Percentiles rank a stretch among this genome's conserved stretches.
These are phyloP conservation scores for Phrynocephalus forsythii DNA, from an alignment of 2,797 vertebrate species.

Conservation along the genomic window DNA sequence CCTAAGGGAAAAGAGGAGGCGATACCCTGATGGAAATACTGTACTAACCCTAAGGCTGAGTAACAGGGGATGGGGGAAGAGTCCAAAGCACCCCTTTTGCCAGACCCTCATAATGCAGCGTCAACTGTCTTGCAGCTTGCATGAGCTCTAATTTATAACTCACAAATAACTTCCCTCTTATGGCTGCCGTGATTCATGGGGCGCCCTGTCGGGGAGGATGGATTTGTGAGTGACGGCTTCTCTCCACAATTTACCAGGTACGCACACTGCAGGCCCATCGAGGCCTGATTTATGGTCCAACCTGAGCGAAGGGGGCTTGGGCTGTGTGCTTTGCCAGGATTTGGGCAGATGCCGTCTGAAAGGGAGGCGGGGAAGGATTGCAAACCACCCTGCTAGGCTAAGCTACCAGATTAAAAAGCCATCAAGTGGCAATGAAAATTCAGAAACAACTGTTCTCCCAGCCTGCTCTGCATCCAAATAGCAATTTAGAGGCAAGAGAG, in stretches of 20 bases:
- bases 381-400: constrained; percentile 44
- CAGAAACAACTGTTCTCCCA: constrained; percentile 52
- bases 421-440: constrained; percentile 53
- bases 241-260: constrained; percentile 58
- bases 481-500: constrained; percentile 38
- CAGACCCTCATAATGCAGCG: constrained; percentile 6
- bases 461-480: constrained; percentile 51
- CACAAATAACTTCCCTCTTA: constrained; percentile 61
- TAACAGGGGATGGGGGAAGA: background rate
- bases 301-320: constrained; percentile 26
- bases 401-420: constrained; percentile 52
- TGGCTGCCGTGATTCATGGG: constrained; percentile 57
- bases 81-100: background rate
- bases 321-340: constrained; percentile 22
- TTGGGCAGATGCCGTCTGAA: constrained; percentile 23
- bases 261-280: constrained; percentile 51
- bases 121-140: constrained; percentile 46
- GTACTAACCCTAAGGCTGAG: background rate
- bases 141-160: constrained; percentile 56
- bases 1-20: background rate
- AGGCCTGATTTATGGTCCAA: constrained; percentile 58
- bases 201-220: constrained; percentile 53
- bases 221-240: constrained; percentile 54
- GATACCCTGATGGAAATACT: too few relatives aligned
- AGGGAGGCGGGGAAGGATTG: constrained; percentile 29